Evolutionary conservation across 2,797 vertebrate species (phyloP).

Genomic region (Amniataba percoides): DNA sequence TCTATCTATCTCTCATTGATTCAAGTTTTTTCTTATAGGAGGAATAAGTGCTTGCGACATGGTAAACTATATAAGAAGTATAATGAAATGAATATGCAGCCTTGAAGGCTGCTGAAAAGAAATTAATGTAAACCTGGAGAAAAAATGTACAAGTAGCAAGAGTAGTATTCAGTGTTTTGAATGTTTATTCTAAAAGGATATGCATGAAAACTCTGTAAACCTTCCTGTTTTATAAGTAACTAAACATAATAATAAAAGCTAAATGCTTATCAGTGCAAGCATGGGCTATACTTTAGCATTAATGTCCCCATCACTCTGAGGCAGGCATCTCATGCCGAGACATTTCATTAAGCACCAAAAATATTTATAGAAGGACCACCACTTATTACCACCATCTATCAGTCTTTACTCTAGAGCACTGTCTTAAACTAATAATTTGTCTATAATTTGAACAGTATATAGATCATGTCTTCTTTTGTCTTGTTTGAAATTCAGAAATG

Average conservation of each 20-base stretch:
- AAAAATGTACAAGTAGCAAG: neutral
- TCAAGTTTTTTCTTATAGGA: neutral
- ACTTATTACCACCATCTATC: too few relatives aligned
- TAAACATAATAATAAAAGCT: conserved; percentile 20
- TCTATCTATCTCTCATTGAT: neutral
- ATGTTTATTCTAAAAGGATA: too few relatives aligned
- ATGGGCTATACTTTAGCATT: neutral
- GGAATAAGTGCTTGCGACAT: conserved; percentile 4
- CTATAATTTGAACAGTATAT: neutral
- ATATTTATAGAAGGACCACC: neutral
- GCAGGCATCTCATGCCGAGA: too few relatives aligned
- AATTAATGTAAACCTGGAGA: neutral
- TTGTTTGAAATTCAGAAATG: neutral
- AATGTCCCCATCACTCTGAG: neutral
- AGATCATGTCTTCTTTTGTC: neutral
- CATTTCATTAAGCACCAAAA: conserved; percentile 3
- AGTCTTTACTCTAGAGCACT: too few relatives aligned
- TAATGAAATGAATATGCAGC: neutral
- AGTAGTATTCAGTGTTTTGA: neutral
- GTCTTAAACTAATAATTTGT: too few relatives aligned
- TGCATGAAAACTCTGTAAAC: neutral
- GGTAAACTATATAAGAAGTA: neutral
- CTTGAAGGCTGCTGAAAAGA: conserved; percentile 1
- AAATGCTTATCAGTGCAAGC: neutral
- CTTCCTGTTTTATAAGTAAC: neutral